Evolutionary conservation across 2,888 invertebrate genomes (phyloP).

Genomic region (Drosophila yooni): DNA sequence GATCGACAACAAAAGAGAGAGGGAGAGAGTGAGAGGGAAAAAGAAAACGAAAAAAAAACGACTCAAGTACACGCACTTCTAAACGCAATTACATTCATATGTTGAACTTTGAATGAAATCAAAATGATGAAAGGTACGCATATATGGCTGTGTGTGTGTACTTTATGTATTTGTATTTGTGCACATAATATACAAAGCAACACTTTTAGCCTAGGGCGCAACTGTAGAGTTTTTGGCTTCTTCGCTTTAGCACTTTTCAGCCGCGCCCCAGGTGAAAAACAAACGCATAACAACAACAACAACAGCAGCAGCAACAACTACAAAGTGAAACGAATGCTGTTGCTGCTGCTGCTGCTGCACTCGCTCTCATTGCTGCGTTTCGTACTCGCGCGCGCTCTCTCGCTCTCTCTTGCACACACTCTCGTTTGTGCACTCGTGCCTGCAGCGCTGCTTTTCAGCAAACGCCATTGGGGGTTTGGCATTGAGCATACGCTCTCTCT

Average conservation of each 20-base stretch:
- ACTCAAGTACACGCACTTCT: conserved; percentile 74
- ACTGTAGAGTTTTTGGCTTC: conserved; percentile 34
- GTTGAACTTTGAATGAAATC: conserved; percentile 56
- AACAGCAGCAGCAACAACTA: conserved; percentile 35
- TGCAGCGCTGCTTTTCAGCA: conserved; percentile 65
- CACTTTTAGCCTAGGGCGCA: conserved; percentile 40
- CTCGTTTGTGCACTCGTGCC: conserved; percentile 53
- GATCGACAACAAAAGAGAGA: conserved; percentile 56
- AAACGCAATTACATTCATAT: conserved; percentile 72
- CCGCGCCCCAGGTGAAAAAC: conserved; percentile 58
- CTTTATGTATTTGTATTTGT: conserved; percentile 4
- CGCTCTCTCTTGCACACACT: conserved; percentile 20
- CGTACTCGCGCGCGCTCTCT: conserved; percentile 38
- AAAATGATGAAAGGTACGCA: conserved; percentile 35
- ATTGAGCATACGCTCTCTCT: conserved; percentile 60
- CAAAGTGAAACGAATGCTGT: conserved; percentile 26
- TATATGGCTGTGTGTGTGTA: not conserved
- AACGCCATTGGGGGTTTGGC: conserved; percentile 79
- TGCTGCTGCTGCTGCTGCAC: conserved; percentile 52
- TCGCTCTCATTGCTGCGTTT: conserved; percentile 40
- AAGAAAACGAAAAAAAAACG: conserved; percentile 11
- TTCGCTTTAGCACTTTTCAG: conserved; percentile 42
- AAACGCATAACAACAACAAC: conserved; percentile 34
- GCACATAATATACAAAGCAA: conserved; percentile 32
- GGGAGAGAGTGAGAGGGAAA: conserved; percentile 17